These are phyloP conservation scores for Adelphocoris suturalis DNA, from an alignment of 2,888 invertebrate genomes.

Conservation along the genomic window DNA sequence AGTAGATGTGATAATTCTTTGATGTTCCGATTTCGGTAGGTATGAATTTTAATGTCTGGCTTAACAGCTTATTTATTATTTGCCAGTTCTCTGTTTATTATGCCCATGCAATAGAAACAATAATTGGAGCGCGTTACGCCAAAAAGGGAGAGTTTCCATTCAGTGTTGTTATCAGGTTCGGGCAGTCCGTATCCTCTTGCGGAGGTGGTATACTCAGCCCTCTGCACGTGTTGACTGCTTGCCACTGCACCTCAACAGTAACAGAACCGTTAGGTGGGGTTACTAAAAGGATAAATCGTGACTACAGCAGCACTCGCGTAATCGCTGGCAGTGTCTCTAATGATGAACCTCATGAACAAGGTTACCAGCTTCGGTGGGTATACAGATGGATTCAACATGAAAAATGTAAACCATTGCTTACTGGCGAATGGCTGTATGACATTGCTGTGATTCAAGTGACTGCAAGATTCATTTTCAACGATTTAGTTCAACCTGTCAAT, in stretches of 20 bases:
- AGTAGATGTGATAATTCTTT: no score
- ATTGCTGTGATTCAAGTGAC: conserved; percentile 52
- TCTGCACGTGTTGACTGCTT: conserved; percentile 48
- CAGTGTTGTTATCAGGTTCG: conserved; percentile 24
- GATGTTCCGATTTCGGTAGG: no score
- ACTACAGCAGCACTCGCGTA: conserved; percentile 22
- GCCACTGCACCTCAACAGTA: conserved; percentile 36
- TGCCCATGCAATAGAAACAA: background rate
- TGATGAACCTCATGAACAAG: conserved; percentile 42
- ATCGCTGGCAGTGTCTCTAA: conserved; percentile 53
- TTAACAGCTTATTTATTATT: no score
- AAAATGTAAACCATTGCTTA: background rate
- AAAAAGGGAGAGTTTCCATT: conserved; percentile 52
- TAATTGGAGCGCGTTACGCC: conserved; percentile 52
- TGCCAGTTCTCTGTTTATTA: no score
- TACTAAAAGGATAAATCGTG: background rate
- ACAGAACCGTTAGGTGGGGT: background rate
- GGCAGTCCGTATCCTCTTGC: conserved; percentile 13
- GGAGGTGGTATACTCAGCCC: conserved; percentile 48
- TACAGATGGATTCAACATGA: conserved; percentile 38
- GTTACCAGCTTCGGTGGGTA: conserved; percentile 56
- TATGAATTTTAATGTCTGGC: no score
- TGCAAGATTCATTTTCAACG: conserved; percentile 43
- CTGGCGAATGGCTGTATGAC: conserved; percentile 55
- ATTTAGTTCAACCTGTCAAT: conserved; percentile 26